Base-by-base conservation (phyloP, 2,888 invertebrate genomes). In the Diarsia brunnea region DNA sequence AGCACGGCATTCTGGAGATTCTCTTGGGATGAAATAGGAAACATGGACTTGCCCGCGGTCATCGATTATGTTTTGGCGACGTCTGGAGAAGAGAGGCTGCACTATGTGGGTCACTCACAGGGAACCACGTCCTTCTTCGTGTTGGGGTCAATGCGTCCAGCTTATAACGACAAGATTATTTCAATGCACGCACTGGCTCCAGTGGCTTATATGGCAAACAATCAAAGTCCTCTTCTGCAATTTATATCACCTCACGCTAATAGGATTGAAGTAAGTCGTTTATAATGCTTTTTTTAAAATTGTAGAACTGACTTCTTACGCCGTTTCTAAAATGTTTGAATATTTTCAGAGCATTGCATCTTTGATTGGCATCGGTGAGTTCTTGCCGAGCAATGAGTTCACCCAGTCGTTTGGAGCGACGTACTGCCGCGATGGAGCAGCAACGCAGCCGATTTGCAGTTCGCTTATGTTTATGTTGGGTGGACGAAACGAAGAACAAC, bases 11-110 rank as follows among this genome's bases (percentile, higher is more conserved):
- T 97, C 90, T 98, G 98, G 98, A 91, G 96, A 66, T 98, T 97
- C 90, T 98, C 98, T 75, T 99, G 98, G 98, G 98, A 99, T 91
- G 98, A 98, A 91, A 98, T 99, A 91, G 98, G 98, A 0, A 93
- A 97, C 73, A 97, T 96, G 81, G 99, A 99, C 93, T 90, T 99
- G 55, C 98, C 99, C 0, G 97, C 98, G 0, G 98, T 98, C 95
- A 97, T 99, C 66, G 98, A 99, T 90, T 97, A 98, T 89, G 96
- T 97, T 19, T 93, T 98, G 0, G 88, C 90, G 0, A 70, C 87
- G 5, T 98, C 98, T 0, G 97, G 97, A 0, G 95, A 97, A 43
- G 84, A 96, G 1, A 94, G 97, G 71, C 89, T 99, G 0, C 98
- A 98, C 88, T 98, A 98, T 90, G 94, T 98, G 4, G 99, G 98